Evolutionary conservation across 2,113 vertebrate species (phyloP).

Genomic region (Porphyrio hochstetteri): DNA sequence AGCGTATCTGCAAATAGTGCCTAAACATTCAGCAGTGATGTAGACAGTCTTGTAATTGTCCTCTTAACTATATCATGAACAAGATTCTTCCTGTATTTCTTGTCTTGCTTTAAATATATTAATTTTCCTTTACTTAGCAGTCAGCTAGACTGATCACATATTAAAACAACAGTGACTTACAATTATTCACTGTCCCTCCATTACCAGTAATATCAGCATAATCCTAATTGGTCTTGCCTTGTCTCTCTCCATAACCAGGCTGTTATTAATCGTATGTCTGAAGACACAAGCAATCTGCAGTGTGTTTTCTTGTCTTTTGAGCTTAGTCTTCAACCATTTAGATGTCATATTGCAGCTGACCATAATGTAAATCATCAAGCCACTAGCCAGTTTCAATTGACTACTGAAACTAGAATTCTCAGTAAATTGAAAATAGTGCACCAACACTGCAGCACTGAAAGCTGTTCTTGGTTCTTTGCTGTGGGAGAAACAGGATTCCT

Average conservation of each 20-base stretch:
- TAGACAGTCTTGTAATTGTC: neutral
- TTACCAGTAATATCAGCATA: neutral
- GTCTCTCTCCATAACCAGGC: neutral
- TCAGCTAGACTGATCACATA: neutral
- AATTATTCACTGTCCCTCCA: neutral
- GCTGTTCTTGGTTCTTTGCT: neutral
- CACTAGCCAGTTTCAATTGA: neutral
- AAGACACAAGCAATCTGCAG: neutral
- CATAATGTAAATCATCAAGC: neutral
- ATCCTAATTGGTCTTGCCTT: neutral
- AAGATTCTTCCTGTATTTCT: neutral
- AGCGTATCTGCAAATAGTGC: neutral
- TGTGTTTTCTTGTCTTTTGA: neutral
- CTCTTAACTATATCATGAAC: neutral
- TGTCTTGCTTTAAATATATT: neutral
- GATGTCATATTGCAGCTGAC: neutral
- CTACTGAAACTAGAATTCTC: neutral
- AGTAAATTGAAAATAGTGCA: neutral
- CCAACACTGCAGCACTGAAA: neutral
- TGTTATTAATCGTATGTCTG: neutral
- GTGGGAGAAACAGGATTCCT: neutral
- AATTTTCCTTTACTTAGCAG: neutral
- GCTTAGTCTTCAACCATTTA: neutral
- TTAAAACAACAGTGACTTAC: neutral
- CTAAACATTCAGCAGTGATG: neutral